These are phyloP conservation scores for Pristis pectinata DNA, from an alignment of 2,797 vertebrate genomes.

Conservation along the genomic window DNA sequence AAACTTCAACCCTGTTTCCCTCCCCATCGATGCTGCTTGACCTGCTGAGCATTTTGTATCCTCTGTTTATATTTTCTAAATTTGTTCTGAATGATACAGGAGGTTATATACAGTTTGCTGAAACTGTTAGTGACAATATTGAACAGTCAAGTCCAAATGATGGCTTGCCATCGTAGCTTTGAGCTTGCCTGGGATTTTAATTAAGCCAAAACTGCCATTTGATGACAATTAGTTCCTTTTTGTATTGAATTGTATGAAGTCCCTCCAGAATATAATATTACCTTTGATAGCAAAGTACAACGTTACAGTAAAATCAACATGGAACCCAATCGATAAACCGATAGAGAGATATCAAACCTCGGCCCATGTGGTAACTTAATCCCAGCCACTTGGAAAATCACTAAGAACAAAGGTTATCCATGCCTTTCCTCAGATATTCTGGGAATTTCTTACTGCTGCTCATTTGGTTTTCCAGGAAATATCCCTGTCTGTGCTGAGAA, in stretches of 20 bases:
- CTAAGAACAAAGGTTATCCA: background rate
- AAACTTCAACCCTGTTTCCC: too few species aligned
- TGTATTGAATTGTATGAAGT: background rate
- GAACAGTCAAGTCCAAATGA: background rate
- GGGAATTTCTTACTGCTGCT: background rate
- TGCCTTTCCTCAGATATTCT: background rate
- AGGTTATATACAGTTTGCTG: background rate
- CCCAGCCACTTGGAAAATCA: background rate
- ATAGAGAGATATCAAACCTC: background rate
- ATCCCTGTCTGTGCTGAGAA: background rate
- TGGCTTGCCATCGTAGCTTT: background rate
- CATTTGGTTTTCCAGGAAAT: background rate
- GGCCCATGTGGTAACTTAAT: background rate
- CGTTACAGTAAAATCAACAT: background rate
- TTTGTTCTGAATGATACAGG: too few species aligned
- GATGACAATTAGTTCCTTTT: background rate
- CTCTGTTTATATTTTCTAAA: too few species aligned
- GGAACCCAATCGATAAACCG: background rate
- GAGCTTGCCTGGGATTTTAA: background rate
- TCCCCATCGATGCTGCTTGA: too few species aligned
- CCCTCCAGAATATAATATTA: constrained; percentile 25
- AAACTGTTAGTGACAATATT: background rate
- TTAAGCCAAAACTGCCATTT: background rate
- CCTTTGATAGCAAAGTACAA: background rate
- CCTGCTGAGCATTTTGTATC: too few species aligned